Evolutionary conservation across 2,888 invertebrate species (phyloP).

Genomic region (Tachina fera): DNA sequence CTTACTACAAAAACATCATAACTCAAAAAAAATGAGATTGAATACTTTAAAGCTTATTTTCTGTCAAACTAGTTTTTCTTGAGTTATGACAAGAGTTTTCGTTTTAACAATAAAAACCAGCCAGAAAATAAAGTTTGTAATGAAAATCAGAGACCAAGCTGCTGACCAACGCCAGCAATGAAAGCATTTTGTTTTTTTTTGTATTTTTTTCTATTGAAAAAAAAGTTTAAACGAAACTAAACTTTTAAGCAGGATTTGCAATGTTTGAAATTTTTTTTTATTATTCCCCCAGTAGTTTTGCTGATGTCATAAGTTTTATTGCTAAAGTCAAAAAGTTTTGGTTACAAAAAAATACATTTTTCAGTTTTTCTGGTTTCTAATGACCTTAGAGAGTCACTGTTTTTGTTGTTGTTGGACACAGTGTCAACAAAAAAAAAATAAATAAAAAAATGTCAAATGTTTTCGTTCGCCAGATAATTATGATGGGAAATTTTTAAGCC

Average conservation of each 20-base stretch:
- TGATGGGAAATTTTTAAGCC: too few species aligned
- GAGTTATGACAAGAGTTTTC: too few species aligned
- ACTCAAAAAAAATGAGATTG: too few species aligned
- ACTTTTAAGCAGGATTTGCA: background rate
- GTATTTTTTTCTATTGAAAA: background rate
- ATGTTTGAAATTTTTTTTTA: background rate
- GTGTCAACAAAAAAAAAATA: background rate
- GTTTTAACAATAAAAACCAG: too few species aligned
- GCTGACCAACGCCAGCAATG: background rate
- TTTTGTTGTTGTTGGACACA: conserved; percentile 3
- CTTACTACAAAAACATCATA: too few species aligned
- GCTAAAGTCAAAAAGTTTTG: background rate
- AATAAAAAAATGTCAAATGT: conserved; percentile 2
- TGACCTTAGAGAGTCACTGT: background rate
- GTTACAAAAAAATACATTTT: background rate
- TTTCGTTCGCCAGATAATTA: background rate
- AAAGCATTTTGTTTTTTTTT: background rate
- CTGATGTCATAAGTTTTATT: conserved; percentile 14
- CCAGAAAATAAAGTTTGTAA: too few species aligned
- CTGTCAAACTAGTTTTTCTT: too few species aligned
- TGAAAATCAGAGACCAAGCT: too few species aligned
- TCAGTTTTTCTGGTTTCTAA: background rate
- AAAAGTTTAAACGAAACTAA: background rate
- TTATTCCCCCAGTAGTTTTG: background rate
- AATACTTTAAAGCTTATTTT: too few species aligned